These are phyloP conservation scores for Pogonocichla stellata DNA, from an alignment of 2,113 vertebrate genomes.

Conservation along the genomic window DNA sequence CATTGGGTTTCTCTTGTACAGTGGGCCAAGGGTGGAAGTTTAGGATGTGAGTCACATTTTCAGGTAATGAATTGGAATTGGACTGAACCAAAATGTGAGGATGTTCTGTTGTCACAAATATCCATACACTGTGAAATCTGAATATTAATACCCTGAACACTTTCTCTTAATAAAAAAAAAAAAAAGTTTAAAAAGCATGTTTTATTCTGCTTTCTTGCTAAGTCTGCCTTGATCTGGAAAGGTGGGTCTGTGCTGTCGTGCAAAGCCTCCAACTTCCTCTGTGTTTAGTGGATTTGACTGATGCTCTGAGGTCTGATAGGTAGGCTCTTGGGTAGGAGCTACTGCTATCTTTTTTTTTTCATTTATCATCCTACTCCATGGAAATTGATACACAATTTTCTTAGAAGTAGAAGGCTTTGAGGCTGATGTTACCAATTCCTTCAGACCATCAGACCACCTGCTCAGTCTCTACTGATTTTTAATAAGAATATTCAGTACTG, in stretches of 20 bases:
- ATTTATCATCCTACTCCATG: not conserved
- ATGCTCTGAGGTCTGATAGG: not conserved
- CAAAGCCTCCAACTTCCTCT: not conserved
- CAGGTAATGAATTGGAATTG: not conserved
- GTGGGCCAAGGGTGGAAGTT: not conserved
- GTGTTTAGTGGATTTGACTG: not conserved
- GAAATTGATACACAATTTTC: not conserved
- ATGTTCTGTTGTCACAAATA: not conserved
- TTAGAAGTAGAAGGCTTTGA: not conserved
- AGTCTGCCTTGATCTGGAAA: not conserved
- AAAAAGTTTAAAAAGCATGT: not conserved
- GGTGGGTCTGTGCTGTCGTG: not conserved
- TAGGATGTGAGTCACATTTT: not conserved
- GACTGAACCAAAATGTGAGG: not conserved
- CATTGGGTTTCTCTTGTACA: not conserved
- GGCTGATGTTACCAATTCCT: not conserved
- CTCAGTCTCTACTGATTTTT: not conserved
- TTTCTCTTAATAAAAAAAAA: not conserved
- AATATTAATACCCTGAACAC: not conserved
- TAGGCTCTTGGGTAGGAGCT: not conserved
- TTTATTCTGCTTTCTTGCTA: not conserved
- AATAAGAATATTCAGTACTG: not conserved
- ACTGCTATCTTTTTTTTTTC: not conserved
- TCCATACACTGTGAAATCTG: not conserved
- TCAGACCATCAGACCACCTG: not conserved